Evolutionary conservation across 2,888 invertebrate species (phyloP).

Genomic region (Cyrtodaria siliqua): DNA sequence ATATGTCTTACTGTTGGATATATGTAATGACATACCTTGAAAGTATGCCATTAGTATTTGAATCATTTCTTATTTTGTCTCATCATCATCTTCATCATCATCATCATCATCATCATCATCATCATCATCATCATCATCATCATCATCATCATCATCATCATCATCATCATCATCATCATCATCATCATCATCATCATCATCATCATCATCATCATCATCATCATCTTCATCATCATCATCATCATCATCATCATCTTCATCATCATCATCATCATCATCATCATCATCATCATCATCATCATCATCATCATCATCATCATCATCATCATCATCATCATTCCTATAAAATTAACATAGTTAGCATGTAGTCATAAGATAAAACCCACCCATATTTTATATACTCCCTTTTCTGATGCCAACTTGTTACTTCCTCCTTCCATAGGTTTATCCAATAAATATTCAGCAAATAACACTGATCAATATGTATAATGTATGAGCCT

Average conservation of each 20-base stretch:
- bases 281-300: slow-evolving; percentile 3
- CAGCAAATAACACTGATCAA: too few relatives aligned
- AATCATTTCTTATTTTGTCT: background rate
- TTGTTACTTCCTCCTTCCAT: too few relatives aligned
- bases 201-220: slow-evolving; percentile 8
- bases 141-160: slow-evolving; percentile 25
- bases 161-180: slow-evolving; percentile 16
- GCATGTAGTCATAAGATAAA: too few relatives aligned
- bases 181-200: slow-evolving; percentile 16
- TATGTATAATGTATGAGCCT: too few relatives aligned
- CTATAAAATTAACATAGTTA: too few relatives aligned
- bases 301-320: slow-evolving; percentile 3
- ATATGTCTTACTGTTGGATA: too few relatives aligned
- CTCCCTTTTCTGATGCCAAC: too few relatives aligned
- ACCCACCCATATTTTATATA: too few relatives aligned
- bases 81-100: slow-evolving; percentile 11
- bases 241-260: slow-evolving; percentile 1
- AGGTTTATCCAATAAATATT: too few relatives aligned
- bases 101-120: slow-evolving; percentile 33
- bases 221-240: slow-evolving; percentile 13
- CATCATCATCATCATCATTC: background rate
- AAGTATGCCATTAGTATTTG: too few relatives aligned
- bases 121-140: slow-evolving; percentile 31
- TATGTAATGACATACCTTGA: too few relatives aligned
- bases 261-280: too few relatives aligned